These are phyloP conservation scores for Drosophila busckii DNA, from an alignment of 1,140 invertebrate genomes.

Conservation along the genomic window DNA sequence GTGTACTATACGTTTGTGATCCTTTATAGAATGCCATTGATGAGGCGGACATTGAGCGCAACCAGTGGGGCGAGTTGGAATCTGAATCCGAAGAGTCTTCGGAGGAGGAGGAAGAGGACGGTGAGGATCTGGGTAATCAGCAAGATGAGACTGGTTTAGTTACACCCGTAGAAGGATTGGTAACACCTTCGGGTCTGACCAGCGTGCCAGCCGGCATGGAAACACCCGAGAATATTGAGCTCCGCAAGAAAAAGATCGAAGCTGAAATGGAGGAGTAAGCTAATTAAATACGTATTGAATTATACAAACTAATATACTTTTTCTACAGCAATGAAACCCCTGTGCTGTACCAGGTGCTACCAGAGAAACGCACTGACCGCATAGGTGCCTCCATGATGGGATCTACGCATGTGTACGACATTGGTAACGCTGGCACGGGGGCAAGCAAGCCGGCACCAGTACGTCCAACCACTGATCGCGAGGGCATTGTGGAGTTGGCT, in stretches of 20 bases:
- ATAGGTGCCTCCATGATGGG: slow-evolving; percentile 98
- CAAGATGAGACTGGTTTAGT: slow-evolving; percentile 86
- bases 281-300: neutral
- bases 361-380: slow-evolving; percentile 94
- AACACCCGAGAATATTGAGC: slow-evolving; percentile 98
- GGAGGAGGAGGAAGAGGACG: slow-evolving; percentile 90
- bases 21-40: slow-evolving; percentile 82
- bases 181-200: slow-evolving; percentile 96
- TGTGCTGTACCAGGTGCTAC: slow-evolving; percentile 94
- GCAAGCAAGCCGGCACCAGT: slow-evolving; percentile 79
- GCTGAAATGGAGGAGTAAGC: slow-evolving; percentile 95
- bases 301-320: neutral
- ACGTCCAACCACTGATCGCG: slow-evolving; percentile 79
- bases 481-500: slow-evolving; percentile 93
- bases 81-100: slow-evolving; percentile 96
- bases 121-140: slow-evolving; percentile 85
- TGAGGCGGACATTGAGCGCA: slow-evolving; percentile 95
- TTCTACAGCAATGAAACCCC: slow-evolving; percentile 89
- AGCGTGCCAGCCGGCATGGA: slow-evolving; percentile 97
- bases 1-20: neutral
- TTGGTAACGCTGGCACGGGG: slow-evolving; percentile 77
- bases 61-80: slow-evolving; percentile 98
- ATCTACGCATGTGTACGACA: slow-evolving; percentile 97
- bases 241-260: slow-evolving; percentile 98
- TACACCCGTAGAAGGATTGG: slow-evolving; percentile 91